These are phyloP conservation scores for Engraulis encrasicolus DNA, from an alignment of 2,113 vertebrate species.

Conservation along the genomic window DNA sequence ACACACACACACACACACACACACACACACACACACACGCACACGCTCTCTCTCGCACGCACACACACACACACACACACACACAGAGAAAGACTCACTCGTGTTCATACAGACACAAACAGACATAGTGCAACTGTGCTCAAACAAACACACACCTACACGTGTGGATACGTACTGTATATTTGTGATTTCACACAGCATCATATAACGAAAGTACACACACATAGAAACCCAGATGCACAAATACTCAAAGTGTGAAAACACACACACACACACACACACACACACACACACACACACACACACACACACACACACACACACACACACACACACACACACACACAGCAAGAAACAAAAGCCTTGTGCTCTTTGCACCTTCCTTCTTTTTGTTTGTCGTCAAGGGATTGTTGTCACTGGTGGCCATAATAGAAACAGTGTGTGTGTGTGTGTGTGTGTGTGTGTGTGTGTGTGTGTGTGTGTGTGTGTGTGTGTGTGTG, in stretches of 20 bases:
- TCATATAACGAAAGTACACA: too few relatives aligned
- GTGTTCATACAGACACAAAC: background rate
- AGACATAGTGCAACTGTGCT: too few relatives aligned
- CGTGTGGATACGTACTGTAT: too few relatives aligned
- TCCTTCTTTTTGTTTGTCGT: constrained; percentile 46
- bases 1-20: background rate
- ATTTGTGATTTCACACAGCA: too few relatives aligned
- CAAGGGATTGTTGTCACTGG: constrained; percentile 24
- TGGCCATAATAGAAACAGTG: background rate
- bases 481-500: constrained; percentile 12
- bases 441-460: constrained; percentile 16
- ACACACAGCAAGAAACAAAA: background rate
- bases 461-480: constrained; percentile 40
- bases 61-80: too few relatives aligned
- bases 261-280: too few relatives aligned
- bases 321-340: background rate
- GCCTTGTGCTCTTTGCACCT: background rate
- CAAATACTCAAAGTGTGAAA: too few relatives aligned
- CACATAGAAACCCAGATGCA: too few relatives aligned
- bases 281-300: background rate
- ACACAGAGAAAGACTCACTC: too few relatives aligned
- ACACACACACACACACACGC: constrained; percentile 4
- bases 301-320: background rate
- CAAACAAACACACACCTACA: too few relatives aligned
- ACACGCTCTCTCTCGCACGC: too few relatives aligned